Conservation (phyloP, 2,113 vertebrate genomes). For the Ophiodon elongatus region DNA sequence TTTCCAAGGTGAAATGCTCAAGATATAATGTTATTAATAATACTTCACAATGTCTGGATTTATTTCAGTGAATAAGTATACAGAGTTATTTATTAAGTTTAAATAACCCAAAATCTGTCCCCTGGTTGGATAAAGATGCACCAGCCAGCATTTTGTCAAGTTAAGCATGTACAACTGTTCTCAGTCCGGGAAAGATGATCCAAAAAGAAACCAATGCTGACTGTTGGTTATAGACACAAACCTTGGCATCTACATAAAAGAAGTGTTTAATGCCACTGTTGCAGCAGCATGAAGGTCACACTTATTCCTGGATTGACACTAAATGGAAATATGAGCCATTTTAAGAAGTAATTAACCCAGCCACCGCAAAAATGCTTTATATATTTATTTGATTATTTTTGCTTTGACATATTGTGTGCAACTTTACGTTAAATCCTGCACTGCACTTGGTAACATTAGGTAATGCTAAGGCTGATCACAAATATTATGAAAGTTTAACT, state of each 20-base stretch:
- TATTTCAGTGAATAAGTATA: background rate
- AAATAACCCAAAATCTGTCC: background rate
- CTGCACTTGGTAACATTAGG: background rate
- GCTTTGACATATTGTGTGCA: too few species aligned
- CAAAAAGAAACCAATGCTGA: background rate
- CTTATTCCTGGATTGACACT: background rate
- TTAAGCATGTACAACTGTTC: background rate
- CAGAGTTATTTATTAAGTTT: background rate
- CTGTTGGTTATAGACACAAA: background rate
- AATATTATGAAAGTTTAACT: too few species aligned
- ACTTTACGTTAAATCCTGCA: background rate
- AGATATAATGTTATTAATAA: background rate
- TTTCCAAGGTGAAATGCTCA: background rate
- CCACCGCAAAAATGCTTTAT: background rate
- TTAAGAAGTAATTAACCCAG: background rate
- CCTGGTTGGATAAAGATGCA: background rate
- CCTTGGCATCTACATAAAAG: background rate
- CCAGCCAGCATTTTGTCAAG: background rate
- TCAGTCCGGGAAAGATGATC: background rate
- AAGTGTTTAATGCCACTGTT: slow-evolving; percentile 12
- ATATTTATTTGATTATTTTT: background rate
- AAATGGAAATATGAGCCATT: background rate
- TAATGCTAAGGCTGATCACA: too few species aligned
- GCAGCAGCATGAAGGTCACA: slow-evolving; percentile 12
- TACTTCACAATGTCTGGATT: background rate